These are phyloP conservation scores for Arvicanthis niloticus DNA, from an alignment of 2,113 vertebrate genomes.

Conservation along the genomic window DNA sequence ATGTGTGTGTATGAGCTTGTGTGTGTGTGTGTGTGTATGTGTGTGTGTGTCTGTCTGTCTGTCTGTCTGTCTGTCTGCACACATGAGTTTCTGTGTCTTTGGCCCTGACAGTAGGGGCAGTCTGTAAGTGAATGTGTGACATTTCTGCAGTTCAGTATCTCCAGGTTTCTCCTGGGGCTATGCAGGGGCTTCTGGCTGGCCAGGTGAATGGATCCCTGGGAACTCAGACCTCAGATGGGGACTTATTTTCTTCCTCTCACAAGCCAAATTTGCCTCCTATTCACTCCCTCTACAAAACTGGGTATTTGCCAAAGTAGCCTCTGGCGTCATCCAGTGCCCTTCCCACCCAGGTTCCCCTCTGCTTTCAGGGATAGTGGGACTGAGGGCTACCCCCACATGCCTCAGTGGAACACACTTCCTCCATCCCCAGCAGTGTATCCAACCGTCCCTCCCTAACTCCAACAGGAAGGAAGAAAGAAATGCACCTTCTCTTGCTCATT, in stretches of 20 bases:
- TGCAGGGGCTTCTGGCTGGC: constrained; percentile 69
- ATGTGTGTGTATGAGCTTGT: not conserved
- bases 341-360: constrained; percentile 66
- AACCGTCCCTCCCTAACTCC: constrained; percentile 49
- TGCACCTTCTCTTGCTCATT: constrained; percentile 82
- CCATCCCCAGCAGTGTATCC: not conserved
- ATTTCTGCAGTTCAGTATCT: constrained; percentile 67
- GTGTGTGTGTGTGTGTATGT: not conserved
- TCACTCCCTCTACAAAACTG: constrained; percentile 67
- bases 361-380: constrained; percentile 69
- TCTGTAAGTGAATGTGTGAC: constrained; percentile 67
- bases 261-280: constrained; percentile 80
- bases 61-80: too few species aligned
- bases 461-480: constrained; percentile 78
- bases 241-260: constrained; percentile 72
- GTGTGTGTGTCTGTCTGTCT: too few species aligned
- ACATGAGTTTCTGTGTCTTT: constrained; percentile 4
- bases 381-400: not conserved
- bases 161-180: constrained; percentile 53
- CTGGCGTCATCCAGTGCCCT: constrained; percentile 73
- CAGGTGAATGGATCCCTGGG: constrained; percentile 68
- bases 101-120: constrained; percentile 28
- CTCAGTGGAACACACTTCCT: not conserved
- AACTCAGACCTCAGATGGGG: constrained; percentile 65
- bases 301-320: constrained; percentile 81